Evolutionary conservation across 2,797 vertebrate genomes (phyloP).

Genomic region (Todus mexicanus): DNA sequence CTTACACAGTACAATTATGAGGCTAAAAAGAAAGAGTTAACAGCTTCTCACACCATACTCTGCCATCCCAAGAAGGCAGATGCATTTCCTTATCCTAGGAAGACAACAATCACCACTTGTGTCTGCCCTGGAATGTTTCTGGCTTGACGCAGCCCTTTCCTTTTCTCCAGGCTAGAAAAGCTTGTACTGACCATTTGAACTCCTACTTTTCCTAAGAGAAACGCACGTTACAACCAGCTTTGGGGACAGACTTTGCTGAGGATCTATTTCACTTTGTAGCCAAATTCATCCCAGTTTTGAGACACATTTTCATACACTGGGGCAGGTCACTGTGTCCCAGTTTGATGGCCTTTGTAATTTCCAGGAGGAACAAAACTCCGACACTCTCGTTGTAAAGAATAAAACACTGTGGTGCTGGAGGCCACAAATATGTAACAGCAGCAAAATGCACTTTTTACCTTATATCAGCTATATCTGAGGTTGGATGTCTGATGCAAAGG

Average conservation of each 20-base stretch:
- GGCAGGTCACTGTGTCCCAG: background rate
- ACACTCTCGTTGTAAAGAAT: background rate
- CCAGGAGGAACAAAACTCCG: background rate
- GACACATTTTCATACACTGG: background rate
- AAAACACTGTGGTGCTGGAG: background rate
- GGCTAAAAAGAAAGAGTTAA: background rate
- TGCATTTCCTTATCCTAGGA: background rate
- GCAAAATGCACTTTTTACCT: background rate
- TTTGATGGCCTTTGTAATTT: background rate
- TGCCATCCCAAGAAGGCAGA: background rate
- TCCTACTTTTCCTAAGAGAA: background rate
- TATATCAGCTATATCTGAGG: background rate
- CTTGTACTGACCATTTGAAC: background rate
- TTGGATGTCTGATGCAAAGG: background rate
- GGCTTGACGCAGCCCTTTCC: background rate
- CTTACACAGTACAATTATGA: background rate
- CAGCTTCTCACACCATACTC: background rate
- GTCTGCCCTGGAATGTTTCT: background rate
- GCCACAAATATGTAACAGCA: background rate
- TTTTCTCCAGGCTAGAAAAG: background rate
- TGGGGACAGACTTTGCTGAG: background rate
- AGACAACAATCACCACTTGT: background rate
- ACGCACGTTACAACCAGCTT: fast-evolving
- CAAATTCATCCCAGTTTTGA: background rate
- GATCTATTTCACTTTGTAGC: background rate